Evolutionary conservation across 2,797 vertebrate species (phyloP).

Genomic region (Acomys russatus): DNA sequence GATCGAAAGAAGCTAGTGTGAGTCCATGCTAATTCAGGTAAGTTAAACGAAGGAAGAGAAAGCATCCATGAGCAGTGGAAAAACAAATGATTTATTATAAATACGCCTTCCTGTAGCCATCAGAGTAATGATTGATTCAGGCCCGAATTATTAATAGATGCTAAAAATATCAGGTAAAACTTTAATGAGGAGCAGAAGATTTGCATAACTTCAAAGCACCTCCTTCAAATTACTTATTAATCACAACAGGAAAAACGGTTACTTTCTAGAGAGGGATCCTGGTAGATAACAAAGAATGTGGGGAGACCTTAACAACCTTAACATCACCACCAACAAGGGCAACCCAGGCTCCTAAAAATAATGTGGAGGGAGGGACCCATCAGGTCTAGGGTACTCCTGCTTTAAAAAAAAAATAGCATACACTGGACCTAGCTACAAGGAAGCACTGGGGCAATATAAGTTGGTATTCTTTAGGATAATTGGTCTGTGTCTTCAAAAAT

Average conservation of each 20-base stretch:
- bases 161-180: conserved; percentile 73
- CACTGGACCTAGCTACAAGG: neutral
- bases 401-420: neutral
- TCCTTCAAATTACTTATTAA: conserved; percentile 65
- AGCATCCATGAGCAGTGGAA: neutral
- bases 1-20: conserved; percentile 6
- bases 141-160: conserved; percentile 60
- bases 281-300: neutral
- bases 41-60: neutral
- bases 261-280: conserved; percentile 37
- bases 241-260: conserved; percentile 49
- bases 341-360: neutral
- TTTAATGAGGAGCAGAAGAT: conserved; percentile 69
- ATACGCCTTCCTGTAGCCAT: conserved; percentile 54
- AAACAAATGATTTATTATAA: conserved; percentile 62
- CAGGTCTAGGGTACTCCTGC: rapidly evolving
- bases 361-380: rapidly evolving
- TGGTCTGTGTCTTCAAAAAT: neutral
- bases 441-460: neutral
- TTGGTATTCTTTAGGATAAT: neutral
- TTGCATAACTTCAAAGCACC: conserved; percentile 69
- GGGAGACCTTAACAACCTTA: neutral
- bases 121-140: conserved; percentile 54
- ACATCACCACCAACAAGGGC: neutral
- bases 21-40: neutral